A percentile compares a stretch with the other conserved stretches of the same genome.
Conservation (phyloP, 2,888 invertebrate species). For the Hypselothyrea guttata region DNA sequence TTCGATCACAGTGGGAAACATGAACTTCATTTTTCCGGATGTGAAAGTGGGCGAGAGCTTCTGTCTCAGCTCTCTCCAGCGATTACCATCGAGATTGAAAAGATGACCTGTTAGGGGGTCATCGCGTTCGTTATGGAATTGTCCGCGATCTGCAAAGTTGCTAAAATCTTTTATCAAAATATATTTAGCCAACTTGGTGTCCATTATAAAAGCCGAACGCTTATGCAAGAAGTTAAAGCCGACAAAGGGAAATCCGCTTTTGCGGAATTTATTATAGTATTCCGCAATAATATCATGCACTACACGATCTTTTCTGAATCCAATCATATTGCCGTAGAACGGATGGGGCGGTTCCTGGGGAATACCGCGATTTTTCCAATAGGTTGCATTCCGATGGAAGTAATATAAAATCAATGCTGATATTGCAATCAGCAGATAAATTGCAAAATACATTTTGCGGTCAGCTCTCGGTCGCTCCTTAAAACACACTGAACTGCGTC, state of each 20-base stretch:
- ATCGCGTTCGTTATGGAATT: slow-evolving; percentile 72
- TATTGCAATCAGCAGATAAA: slow-evolving; percentile 38
- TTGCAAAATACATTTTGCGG: slow-evolving; percentile 32
- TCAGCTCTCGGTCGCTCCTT: slow-evolving; percentile 1
- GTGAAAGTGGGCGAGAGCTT: slow-evolving; percentile 79
- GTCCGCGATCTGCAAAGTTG: slow-evolving; percentile 79
- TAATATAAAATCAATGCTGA: slow-evolving; percentile 32
- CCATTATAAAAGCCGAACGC: slow-evolving; percentile 50
- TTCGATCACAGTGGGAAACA: slow-evolving; percentile 60
- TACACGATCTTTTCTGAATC: slow-evolving; percentile 39
- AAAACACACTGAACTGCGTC: slow-evolving; percentile 3
- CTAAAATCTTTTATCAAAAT: slow-evolving; percentile 66
- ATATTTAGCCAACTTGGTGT: slow-evolving; percentile 55
- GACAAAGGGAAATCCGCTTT: slow-evolving; percentile 41
- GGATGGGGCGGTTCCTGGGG: slow-evolving; percentile 48
- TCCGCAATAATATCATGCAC: slow-evolving; percentile 42
- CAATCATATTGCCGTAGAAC: slow-evolving; percentile 44
- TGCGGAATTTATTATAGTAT: slow-evolving; percentile 49
- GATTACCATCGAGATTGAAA: slow-evolving; percentile 77
- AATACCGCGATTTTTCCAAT: slow-evolving; percentile 45
- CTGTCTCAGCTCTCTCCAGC: slow-evolving; percentile 82
- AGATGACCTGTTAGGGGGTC: slow-evolving; percentile 80
- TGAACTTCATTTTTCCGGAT: slow-evolving; percentile 70
- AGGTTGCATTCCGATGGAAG: slow-evolving; percentile 35
- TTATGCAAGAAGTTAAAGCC: slow-evolving; percentile 62